Conservation (phyloP, 2,797 vertebrate genomes). For the Enteromius paludinosus region DNA sequence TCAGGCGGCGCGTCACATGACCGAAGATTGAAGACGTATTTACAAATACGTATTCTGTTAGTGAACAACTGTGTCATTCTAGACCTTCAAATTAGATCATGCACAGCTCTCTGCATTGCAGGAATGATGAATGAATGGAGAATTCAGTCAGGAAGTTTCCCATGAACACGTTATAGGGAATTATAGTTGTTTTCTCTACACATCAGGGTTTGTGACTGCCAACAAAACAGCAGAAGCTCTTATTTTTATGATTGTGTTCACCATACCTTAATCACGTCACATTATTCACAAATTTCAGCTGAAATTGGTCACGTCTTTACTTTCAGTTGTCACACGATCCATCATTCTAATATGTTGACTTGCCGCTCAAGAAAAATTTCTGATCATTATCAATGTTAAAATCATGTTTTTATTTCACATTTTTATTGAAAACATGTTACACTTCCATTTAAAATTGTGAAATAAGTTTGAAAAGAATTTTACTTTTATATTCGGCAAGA, state of each 20-base stretch:
- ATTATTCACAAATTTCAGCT: neutral
- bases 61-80: slow-evolving; percentile 70
- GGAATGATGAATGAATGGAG: neutral
- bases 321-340: neutral
- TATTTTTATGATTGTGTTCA: neutral
- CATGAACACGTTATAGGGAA: neutral
- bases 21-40: slow-evolving; percentile 44
- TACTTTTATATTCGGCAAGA: neutral
- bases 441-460: neutral
- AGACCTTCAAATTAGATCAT: slow-evolving; percentile 70
- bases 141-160: slow-evolving; percentile 7
- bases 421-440: neutral
- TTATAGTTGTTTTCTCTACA: neutral
- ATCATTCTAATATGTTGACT: neutral
- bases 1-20: slow-evolving; percentile 80
- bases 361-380: neutral
- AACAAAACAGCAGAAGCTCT: no score
- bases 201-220: neutral
- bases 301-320: neutral
- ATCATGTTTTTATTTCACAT: neutral
- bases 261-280: neutral
- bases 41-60: slow-evolving; percentile 74
- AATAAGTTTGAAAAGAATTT: neutral
- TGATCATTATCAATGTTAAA: neutral
- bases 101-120: slow-evolving; percentile 47